Conservation (phyloP, 2,888 invertebrate species). For the Gymnosoma rotundatum region DNA sequence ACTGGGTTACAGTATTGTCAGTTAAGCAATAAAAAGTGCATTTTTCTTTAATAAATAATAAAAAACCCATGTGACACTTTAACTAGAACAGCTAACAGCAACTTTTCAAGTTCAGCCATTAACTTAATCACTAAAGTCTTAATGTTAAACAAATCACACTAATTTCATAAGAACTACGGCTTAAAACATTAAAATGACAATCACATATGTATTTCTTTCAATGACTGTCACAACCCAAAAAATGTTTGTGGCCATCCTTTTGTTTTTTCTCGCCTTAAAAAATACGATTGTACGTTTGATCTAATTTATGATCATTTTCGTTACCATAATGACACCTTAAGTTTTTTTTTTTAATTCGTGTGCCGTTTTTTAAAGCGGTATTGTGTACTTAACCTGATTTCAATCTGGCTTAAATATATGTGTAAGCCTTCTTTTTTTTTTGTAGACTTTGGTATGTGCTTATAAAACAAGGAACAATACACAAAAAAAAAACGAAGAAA, state of each 20-base stretch:
- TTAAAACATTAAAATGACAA: not conserved
- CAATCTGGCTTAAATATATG: constrained; percentile 61
- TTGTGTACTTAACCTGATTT: constrained; percentile 67
- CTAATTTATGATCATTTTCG: constrained; percentile 62
- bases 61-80: not conserved
- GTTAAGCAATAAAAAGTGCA: not conserved
- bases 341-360: constrained; percentile 32
- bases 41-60: not conserved
- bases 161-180: constrained; percentile 30
- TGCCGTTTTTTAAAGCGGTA: constrained; percentile 31
- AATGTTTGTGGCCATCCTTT: constrained; percentile 42
- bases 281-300: constrained; percentile 15
- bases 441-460: constrained; percentile 4
- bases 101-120: constrained; percentile 13
- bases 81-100: not conserved
- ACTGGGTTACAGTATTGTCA: too few species aligned
- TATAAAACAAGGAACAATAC: not conserved
- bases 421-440: too few species aligned
- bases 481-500: not conserved
- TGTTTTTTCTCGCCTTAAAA: constrained; percentile 2
- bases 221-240: constrained; percentile 32
- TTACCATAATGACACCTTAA: constrained; percentile 61
- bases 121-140: constrained; percentile 40
- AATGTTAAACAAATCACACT: constrained; percentile 41
- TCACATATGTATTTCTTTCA: constrained; percentile 14